A percentile compares a stretch with the other conserved stretches of the same genome.
phyloP scores from a whole-genome alignment of 2,888 invertebrate genomes.

The Lucinisca nassula region DNA sequence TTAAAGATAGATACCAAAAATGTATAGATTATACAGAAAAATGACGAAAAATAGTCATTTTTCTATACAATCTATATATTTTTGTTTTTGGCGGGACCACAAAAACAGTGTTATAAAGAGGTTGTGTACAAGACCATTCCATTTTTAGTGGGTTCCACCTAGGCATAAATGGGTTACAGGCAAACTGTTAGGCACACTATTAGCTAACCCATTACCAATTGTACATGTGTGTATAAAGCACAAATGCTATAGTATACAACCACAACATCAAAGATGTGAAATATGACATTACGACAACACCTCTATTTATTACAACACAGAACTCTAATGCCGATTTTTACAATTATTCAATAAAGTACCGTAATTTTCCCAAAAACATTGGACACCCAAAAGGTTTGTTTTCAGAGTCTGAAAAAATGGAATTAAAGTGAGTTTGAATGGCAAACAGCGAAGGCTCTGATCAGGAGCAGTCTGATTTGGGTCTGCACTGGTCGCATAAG shows the following conservation, averaged over 20 bases:
- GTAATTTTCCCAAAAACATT: too few relatives aligned
- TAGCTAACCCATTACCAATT: neutral
- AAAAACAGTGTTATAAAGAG: too few relatives aligned
- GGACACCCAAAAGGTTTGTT: too few relatives aligned
- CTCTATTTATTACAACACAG: neutral
- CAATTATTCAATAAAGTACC: too few relatives aligned
- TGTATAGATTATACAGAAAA: neutral
- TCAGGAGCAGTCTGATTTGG: too few relatives aligned
- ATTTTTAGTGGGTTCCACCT: neutral
- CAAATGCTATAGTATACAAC: neutral
- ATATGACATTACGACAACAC: neutral
- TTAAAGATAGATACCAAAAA: too few relatives aligned
- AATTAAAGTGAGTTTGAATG: neutral
- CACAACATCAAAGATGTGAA: neutral
- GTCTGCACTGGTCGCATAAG: too few relatives aligned
- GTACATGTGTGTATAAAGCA: neutral
- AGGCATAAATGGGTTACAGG: neutral
- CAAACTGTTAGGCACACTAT: neutral
- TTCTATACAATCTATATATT: too few relatives aligned
- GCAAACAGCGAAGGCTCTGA: too few relatives aligned
- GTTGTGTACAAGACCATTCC: too few relatives aligned
- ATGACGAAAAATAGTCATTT: neutral
- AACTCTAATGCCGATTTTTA: too few relatives aligned
- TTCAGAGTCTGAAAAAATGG: neutral
- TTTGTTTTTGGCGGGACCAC: too few relatives aligned